A percentile compares a stretch with the other conserved stretches of the same genome.
Conservation (phyloP, 2,888 invertebrate species). For the Torymus auratus region DNA sequence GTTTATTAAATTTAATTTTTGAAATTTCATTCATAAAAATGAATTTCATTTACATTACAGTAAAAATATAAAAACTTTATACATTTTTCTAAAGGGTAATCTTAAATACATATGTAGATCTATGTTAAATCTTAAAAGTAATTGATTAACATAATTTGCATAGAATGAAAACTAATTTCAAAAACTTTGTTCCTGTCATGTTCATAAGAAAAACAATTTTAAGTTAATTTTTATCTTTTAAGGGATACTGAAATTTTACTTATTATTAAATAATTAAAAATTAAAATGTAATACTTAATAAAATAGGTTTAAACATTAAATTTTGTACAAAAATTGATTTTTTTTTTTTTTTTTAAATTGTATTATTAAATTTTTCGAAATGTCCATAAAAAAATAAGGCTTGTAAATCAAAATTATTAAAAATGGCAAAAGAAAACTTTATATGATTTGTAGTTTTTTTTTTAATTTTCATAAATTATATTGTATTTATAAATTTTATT, state of each 20-base stretch:
- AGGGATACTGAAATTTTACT: background rate
- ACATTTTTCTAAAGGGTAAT: conserved; percentile 28
- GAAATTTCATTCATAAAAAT: conserved; percentile 14
- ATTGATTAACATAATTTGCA: conserved; percentile 31
- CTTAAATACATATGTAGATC: background rate
- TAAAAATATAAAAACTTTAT: conserved; percentile 32
- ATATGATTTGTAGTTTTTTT: no score
- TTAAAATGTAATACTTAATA: no score
- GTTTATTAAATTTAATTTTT: conserved; percentile 13
- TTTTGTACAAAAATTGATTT: background rate
- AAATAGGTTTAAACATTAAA: background rate
- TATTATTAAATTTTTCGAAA: no score
- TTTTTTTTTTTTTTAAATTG: no score
- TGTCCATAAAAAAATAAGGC: no score
- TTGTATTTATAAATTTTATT: no score
- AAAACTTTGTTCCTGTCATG: conserved; percentile 41
- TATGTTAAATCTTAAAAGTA: conserved; percentile 21
- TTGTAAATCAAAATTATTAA: no score
- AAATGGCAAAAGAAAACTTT: no score
- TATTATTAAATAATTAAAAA: no score
- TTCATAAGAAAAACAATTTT: background rate
- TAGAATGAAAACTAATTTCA: conserved; percentile 28
- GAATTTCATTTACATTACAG: conserved; percentile 17
- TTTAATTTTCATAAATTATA: no score
- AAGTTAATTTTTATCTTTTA: conserved; percentile 16